These are phyloP conservation scores for Sebastiscus tertius DNA, from an alignment of 2,797 vertebrate species.

Conservation along the genomic window DNA sequence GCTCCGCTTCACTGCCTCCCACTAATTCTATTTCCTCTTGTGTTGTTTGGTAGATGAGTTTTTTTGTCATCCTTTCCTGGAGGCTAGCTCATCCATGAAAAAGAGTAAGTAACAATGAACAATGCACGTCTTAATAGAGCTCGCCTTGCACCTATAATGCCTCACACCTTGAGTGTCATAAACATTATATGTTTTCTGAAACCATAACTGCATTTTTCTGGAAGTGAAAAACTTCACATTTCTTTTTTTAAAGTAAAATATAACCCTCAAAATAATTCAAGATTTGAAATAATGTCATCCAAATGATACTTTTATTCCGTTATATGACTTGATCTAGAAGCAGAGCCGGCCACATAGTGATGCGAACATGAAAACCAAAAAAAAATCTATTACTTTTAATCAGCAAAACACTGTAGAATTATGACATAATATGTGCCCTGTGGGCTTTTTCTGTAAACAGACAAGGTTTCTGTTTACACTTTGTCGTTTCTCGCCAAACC, in stretches of 20 bases:
- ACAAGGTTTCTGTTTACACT: not conserved
- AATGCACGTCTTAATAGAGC: not conserved
- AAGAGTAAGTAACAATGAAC: conserved; percentile 88
- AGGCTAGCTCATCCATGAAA: conserved; percentile 92
- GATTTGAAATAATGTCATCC: not conserved
- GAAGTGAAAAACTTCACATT: not conserved
- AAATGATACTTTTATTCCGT: not conserved
- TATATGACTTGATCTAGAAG: not conserved
- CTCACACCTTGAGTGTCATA: not conserved
- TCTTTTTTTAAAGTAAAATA: not conserved
- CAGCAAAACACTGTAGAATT: not conserved
- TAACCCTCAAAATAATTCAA: not conserved
- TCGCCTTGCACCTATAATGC: not conserved
- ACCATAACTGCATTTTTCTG: not conserved
- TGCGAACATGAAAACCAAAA: not conserved
- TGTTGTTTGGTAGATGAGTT: conserved; percentile 88
- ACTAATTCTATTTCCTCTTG: conserved; percentile 9
- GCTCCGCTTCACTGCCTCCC: not conserved
- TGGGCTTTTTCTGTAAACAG: not conserved
- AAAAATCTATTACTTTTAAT: not conserved
- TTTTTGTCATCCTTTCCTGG: conserved; percentile 94
- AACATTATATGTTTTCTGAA: not conserved
- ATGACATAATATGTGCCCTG: not conserved
- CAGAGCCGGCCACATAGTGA: not conserved
- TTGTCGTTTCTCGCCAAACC: not conserved